Evolutionary conservation across 2,888 invertebrate species (phyloP).

Genomic region (Dynastes maya): DNA sequence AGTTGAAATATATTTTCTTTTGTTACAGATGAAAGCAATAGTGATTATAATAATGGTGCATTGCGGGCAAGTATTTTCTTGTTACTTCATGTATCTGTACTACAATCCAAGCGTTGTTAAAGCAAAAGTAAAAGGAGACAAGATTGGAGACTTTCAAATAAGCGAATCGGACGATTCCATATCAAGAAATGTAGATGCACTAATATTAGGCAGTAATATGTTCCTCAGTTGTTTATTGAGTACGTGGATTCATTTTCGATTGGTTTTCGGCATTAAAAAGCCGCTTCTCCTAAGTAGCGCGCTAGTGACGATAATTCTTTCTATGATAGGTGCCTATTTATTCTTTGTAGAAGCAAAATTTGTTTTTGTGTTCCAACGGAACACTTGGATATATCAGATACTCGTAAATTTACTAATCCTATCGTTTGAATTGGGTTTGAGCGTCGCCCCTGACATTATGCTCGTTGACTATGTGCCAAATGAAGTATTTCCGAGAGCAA

Average conservation of each 20-base stretch:
- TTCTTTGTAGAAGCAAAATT: constrained; percentile 31
- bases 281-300: constrained; percentile 59
- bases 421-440: constrained; percentile 59
- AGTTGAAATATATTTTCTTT: neutral
- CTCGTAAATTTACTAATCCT: constrained; percentile 56
- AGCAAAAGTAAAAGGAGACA: constrained; percentile 26
- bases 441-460: constrained; percentile 57
- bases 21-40: constrained; percentile 55
- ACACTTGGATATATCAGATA: constrained; percentile 55
- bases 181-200: constrained; percentile 53
- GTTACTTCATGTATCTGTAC: constrained; percentile 61
- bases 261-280: constrained; percentile 58
- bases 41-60: constrained; percentile 57
- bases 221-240: constrained; percentile 57
- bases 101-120: constrained; percentile 54
- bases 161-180: constrained; percentile 44
- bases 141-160: constrained; percentile 20
- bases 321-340: constrained; percentile 49
- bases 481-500: constrained; percentile 59
- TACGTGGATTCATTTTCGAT: constrained; percentile 53
- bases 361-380: constrained; percentile 1
- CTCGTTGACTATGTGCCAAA: constrained; percentile 61
- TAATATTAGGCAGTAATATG: constrained; percentile 56
- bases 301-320: constrained; percentile 50
- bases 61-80: constrained; percentile 59